phyloP scores from a whole-genome alignment of 2,888 invertebrate species.

The Drosophila mulleri region DNA sequence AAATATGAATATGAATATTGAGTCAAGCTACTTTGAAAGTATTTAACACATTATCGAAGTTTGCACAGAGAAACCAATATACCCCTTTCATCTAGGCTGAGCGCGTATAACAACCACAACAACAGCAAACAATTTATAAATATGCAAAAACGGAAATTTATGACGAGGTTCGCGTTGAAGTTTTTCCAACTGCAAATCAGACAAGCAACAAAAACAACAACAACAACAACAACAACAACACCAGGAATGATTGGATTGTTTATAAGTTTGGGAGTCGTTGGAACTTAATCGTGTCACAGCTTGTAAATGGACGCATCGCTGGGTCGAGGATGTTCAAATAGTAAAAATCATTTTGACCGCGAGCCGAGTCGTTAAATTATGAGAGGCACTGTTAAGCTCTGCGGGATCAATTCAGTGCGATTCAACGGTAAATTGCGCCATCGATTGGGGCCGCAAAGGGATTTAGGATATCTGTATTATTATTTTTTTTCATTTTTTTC shows the following conservation, averaged over 20 bases:
- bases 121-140: constrained; percentile 48
- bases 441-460: constrained; percentile 43
- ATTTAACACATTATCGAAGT: not conserved
- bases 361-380: constrained; percentile 67
- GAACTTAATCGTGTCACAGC: constrained; percentile 62
- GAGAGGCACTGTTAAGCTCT: constrained; percentile 76
- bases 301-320: constrained; percentile 58
- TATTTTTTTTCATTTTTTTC: constrained; percentile 21
- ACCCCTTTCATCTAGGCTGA: not conserved
- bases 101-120: constrained; percentile 10
- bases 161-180: constrained; percentile 33
- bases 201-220: constrained; percentile 2
- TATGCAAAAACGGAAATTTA: constrained; percentile 59
- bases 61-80: not conserved
- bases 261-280: constrained; percentile 43
- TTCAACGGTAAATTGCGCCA: constrained; percentile 58
- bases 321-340: constrained; percentile 36
- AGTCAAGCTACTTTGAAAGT: not conserved
- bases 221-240: constrained; percentile 22
- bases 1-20: not conserved
- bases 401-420: constrained; percentile 66
- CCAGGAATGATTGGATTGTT: constrained; percentile 50
- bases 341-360: constrained; percentile 60
- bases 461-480: constrained; percentile 58
- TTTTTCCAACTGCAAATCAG: constrained; percentile 21